phyloP scores from a whole-genome alignment of 2,888 invertebrate species.

The Trachelus troglodyta region DNA sequence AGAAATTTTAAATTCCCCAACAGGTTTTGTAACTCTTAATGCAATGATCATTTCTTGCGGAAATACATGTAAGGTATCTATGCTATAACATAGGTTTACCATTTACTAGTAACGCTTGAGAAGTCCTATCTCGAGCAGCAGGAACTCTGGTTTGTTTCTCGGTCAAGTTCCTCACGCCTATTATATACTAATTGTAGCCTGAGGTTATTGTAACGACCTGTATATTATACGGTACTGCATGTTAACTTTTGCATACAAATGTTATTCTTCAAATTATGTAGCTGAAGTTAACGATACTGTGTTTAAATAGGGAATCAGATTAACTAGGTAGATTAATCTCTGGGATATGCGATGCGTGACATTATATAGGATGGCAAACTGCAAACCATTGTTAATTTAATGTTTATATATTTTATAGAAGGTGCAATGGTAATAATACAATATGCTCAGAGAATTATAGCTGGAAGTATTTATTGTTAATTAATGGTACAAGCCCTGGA shows the following conservation, averaged over 20 bases:
- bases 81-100: neutral
- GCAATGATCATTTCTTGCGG: neutral
- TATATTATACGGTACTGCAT: neutral
- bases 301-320: neutral
- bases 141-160: neutral
- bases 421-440: neutral
- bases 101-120: neutral
- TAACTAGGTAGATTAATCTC: neutral
- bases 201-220: neutral
- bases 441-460: conserved; percentile 5
- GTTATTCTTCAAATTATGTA: neutral
- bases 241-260: neutral
- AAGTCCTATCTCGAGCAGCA: neutral
- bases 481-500: conserved; percentile 52
- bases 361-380: neutral
- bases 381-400: neutral
- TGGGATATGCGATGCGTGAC: neutral
- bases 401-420: neutral
- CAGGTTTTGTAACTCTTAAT: conserved; percentile 22
- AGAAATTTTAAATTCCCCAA: conserved; percentile 11
- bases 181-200: neutral
- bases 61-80: neutral
- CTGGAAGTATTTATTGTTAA: conserved; percentile 23
- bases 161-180: neutral
- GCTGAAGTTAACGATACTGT: neutral